Evolutionary conservation across 2,797 vertebrate genomes (phyloP).

Genomic region (Scolopax bukidnonensis): DNA sequence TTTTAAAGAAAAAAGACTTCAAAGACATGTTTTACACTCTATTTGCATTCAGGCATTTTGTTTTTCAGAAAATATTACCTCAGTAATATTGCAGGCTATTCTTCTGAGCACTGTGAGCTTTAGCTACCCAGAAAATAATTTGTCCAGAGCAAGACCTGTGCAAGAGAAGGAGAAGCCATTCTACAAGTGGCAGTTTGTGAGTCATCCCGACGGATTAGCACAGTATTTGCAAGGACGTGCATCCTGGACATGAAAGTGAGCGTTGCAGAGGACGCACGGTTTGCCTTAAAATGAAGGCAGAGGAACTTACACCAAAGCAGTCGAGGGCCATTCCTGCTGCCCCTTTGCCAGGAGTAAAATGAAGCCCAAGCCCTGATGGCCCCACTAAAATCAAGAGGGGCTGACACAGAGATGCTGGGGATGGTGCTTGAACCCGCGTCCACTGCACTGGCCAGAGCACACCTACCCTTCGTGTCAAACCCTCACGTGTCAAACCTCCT

Average conservation of each 20-base stretch:
- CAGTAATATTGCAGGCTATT: not conserved
- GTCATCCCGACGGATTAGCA: not conserved
- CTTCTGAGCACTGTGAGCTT: not conserved
- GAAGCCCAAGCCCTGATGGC: not conserved
- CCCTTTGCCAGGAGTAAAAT: not conserved
- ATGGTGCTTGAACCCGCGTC: fast-evolving
- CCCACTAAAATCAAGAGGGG: not conserved
- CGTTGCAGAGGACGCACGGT: not conserved
- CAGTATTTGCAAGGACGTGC: not conserved
- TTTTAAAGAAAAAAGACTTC: conserved; percentile 20
- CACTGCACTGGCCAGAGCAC: fast-evolving
- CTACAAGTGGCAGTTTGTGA: not conserved
- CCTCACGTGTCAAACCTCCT: not conserved
- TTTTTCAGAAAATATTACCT: conserved; percentile 27
- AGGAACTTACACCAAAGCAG: fast-evolving
- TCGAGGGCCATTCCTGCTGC: fast-evolving
- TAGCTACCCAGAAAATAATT: not conserved
- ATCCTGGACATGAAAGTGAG: not conserved
- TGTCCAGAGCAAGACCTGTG: not conserved
- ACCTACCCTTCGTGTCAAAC: fast-evolving
- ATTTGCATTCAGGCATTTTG: conserved; percentile 23
- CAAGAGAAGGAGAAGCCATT: not conserved
- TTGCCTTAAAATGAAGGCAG: not conserved
- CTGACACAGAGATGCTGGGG: fast-evolving
- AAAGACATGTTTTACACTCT: conserved; percentile 28